Conservation (phyloP, 2,113 vertebrate species). For the Mola mola region DNA sequence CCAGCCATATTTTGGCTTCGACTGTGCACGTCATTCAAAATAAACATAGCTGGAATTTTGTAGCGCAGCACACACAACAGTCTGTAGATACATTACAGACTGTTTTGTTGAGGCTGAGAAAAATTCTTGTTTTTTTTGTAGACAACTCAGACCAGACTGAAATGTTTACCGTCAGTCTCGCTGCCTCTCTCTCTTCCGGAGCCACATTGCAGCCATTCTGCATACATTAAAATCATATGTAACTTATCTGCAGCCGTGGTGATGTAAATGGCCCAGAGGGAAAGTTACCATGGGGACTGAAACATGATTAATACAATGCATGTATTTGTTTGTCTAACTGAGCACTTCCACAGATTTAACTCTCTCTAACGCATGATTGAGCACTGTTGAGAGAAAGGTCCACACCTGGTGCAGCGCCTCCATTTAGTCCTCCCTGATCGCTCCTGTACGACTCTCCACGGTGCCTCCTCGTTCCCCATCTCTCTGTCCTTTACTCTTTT, state of each 20-base stretch:
- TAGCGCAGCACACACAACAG: slow-evolving; percentile 39
- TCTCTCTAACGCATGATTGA: slow-evolving; percentile 51
- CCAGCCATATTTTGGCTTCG: slow-evolving; percentile 48
- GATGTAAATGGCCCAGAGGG: slow-evolving; percentile 45
- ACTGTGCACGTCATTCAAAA: slow-evolving; percentile 40
- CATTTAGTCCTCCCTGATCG: slow-evolving; percentile 20
- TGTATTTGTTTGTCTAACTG: slow-evolving; percentile 64
- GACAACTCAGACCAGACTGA: slow-evolving; percentile 21
- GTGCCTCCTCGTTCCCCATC: slow-evolving; percentile 48
- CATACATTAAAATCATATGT: slow-evolving; percentile 40
- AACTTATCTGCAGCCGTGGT: slow-evolving; percentile 53
- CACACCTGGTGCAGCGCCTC: slow-evolving; percentile 43
- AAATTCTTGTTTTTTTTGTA: slow-evolving; percentile 67
- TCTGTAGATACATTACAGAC: slow-evolving; percentile 22
- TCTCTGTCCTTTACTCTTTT: slow-evolving; percentile 45
- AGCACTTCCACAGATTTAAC: slow-evolving; percentile 54
- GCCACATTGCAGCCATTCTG: slow-evolving; percentile 31
- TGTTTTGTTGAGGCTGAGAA: slow-evolving; percentile 47
- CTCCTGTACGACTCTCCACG: slow-evolving; percentile 1
- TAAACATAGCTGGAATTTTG: slow-evolving; percentile 59
- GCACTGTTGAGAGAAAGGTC: slow-evolving; percentile 20
- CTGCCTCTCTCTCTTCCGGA: too few relatives aligned
- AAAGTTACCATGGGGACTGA: slow-evolving; percentile 62
- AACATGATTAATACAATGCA: slow-evolving; percentile 63
- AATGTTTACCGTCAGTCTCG: slow-evolving; percentile 20